Evolutionary conservation across 1,140 invertebrate genomes (phyloP).

Genomic region (Drosophila pallidifrons): DNA sequence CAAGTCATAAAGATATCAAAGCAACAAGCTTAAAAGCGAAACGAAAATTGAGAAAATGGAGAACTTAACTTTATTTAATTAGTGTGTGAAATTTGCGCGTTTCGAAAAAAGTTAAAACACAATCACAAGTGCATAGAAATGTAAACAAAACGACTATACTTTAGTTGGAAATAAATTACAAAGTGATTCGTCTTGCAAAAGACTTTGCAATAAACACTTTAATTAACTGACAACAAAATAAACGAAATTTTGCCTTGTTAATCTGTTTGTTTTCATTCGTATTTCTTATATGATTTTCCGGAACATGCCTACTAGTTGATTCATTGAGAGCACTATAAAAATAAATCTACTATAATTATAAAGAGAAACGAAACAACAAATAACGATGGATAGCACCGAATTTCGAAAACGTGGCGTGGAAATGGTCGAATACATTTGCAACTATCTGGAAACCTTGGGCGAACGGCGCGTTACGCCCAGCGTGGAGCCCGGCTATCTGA

Average conservation of each 20-base stretch:
- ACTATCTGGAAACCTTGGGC: slow-evolving; percentile 95
- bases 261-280: slow-evolving; percentile 6
- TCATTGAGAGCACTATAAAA: slow-evolving; percentile 16
- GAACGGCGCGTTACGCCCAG: slow-evolving; percentile 94
- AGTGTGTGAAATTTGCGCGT: not conserved
- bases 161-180: not conserved
- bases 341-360: slow-evolving; percentile 27
- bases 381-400: slow-evolving; percentile 93
- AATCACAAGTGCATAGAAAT: not conserved
- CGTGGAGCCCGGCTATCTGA: slow-evolving; percentile 96
- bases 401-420: slow-evolving; percentile 96
- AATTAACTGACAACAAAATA: slow-evolving; percentile 1
- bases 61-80: too few relatives aligned
- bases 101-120: not conserved
- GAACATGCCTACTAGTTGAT: slow-evolving; percentile 25
- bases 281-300: slow-evolving; percentile 18
- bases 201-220: not conserved
- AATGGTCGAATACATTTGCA: slow-evolving; percentile 99
- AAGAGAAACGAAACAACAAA: slow-evolving; percentile 13
- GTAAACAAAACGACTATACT: not conserved
- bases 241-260: slow-evolving; percentile 20
- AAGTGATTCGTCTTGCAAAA: not conserved
- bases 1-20: not conserved
- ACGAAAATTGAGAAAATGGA: too few relatives aligned
- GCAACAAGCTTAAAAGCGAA: too few relatives aligned